These are phyloP conservation scores for Heliconius hewitsoni DNA, from an alignment of 1,140 invertebrate species.

Conservation along the genomic window DNA sequence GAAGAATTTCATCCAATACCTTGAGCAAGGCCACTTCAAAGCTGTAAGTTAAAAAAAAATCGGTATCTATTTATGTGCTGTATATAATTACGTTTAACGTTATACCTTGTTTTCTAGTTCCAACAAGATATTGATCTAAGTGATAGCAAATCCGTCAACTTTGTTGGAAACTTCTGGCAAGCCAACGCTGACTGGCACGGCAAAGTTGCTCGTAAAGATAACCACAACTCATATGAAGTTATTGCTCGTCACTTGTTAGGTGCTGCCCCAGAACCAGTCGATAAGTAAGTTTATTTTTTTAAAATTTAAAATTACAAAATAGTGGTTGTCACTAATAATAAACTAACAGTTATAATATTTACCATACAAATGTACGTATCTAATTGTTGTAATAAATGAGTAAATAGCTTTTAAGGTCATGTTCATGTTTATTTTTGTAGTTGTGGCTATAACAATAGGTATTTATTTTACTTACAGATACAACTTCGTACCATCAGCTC, in stretches of 20 bases:
- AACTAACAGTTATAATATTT: too few relatives aligned
- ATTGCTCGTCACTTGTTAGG: conserved; percentile 76
- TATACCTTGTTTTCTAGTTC: conserved; percentile 51
- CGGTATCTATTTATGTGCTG: too few relatives aligned
- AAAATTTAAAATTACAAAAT: too few relatives aligned
- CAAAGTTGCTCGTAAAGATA: conserved; percentile 81
- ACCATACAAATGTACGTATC: too few relatives aligned
- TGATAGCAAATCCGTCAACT: conserved; percentile 77
- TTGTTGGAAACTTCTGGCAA: conserved; percentile 86
- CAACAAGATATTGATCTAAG: conserved; percentile 69
- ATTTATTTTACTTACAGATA: conserved; percentile 51
- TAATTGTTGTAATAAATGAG: too few relatives aligned
- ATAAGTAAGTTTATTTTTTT: conserved; percentile 47
- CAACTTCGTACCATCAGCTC: conserved; percentile 69
- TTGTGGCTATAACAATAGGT: neutral
- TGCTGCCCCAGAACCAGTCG: conserved; percentile 52
- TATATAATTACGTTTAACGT: neutral
- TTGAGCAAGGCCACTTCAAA: conserved; percentile 64
- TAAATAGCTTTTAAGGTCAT: too few relatives aligned
- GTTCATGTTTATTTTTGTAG: too few relatives aligned
- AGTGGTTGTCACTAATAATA: too few relatives aligned
- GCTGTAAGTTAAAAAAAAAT: conserved; percentile 44
- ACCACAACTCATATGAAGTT: conserved; percentile 82
- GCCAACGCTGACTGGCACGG: conserved; percentile 85
- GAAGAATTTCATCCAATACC: conserved; percentile 60